phyloP scores from a whole-genome alignment of 2,113 vertebrate genomes.

The Siniperca knerii region DNA sequence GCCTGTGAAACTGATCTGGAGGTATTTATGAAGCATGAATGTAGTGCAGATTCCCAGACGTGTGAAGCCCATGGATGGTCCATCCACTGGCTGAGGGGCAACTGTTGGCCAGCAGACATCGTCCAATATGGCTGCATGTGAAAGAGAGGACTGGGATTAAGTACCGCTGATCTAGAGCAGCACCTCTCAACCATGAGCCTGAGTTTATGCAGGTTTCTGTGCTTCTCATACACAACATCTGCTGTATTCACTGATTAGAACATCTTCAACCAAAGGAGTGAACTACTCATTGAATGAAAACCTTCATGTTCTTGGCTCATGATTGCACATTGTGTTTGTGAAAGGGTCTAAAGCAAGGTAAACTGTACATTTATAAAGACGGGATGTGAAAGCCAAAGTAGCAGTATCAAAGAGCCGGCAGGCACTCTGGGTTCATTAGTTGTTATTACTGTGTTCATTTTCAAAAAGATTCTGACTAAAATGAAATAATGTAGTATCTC shows the following conservation, averaged over 20 bases:
- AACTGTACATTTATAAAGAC: background rate
- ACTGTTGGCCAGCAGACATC: background rate
- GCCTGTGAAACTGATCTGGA: background rate
- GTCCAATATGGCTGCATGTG: background rate
- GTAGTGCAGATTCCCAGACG: background rate
- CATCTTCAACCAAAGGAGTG: background rate
- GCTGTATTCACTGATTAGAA: constrained; percentile 1
- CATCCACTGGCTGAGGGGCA: background rate
- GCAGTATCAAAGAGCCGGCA: background rate
- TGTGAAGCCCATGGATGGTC: background rate
- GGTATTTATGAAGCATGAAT: background rate
- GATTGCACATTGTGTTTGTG: background rate
- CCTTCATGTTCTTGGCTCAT: background rate
- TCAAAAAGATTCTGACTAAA: background rate
- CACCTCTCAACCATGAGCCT: constrained; percentile 16
- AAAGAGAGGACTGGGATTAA: constrained; percentile 33
- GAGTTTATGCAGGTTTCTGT: background rate
- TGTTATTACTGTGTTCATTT: background rate
- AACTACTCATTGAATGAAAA: background rate
- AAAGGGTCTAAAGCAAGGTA: background rate
- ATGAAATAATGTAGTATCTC: background rate
- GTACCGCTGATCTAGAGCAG: constrained; percentile 27
- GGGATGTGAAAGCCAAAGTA: background rate
- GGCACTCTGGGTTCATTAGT: background rate
- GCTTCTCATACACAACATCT: background rate